Evolutionary conservation across 2,113 vertebrate species (phyloP), one percentile per base, ranked within the genome.

Genomic region (Chionodraco myersi): DNA sequence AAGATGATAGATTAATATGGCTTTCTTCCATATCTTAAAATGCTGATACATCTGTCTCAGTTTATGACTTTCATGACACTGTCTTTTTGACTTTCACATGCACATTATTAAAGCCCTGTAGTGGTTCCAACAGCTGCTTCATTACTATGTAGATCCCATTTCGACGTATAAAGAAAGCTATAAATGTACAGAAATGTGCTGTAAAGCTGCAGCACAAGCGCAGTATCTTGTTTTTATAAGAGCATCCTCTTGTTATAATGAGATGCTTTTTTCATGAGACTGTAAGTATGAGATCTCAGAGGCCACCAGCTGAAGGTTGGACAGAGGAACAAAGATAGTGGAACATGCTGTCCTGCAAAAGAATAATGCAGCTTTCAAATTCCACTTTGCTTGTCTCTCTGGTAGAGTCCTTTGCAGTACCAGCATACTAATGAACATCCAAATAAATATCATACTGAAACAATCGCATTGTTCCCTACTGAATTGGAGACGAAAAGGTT

Each of bases 271-370:
- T 78, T 76, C 56, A 45, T 23, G 6, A 72, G 53, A 77, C 66
- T 72, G 64, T 60, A 71, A 62, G 76, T 2, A 4, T 18, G 12
- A 21, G 48, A 66, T 70, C 75, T 75, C 73, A 71, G 61, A 73
- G 71, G 75, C 53, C 59, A 30, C 14, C 41, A 11, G 63, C 75
- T 83, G 75, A 41, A 88, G 78, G 81, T 88, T 73, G 63, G 61
- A 77, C 69, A 47, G 56, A 76, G 71, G 74, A 80, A 65, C 61
- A 77, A 54, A 77, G 84, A 83, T 80, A 73, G 59, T 0, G 51
- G 54, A 80, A 79, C 72, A 75, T 69, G 63, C 60, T 63, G 65
- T 73, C 49, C 68, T 2, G 18, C 68, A 48, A 6, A 88, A 84
- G 82, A 84, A 84, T 44, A 77, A 60, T 48, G 48, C 75, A 63